These are phyloP conservation scores for Calameuta pallipes DNA, from an alignment of 2,888 invertebrate species.

Conservation along the genomic window DNA sequence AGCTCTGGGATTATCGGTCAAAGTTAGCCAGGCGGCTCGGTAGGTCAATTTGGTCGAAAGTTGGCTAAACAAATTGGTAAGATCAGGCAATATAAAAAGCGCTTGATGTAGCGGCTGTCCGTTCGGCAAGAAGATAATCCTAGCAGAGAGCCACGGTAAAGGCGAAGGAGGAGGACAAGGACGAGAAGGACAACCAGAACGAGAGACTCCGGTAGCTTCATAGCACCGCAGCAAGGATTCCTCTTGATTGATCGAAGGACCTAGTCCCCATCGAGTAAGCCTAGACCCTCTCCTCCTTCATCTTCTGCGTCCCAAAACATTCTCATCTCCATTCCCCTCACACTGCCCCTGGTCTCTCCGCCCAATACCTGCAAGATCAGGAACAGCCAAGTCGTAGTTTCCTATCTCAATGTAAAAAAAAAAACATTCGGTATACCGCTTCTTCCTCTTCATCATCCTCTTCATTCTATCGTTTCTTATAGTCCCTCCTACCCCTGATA, in stretches of 20 bases:
- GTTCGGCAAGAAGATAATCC: conserved; percentile 44
- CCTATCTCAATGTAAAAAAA: neutral
- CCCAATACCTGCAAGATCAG: neutral
- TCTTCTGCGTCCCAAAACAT: neutral
- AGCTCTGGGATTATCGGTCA: neutral
- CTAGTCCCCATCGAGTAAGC: conserved; percentile 30
- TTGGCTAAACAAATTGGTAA: conserved; percentile 47
- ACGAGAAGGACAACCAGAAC: conserved; percentile 23
- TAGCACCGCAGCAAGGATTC: conserved; percentile 33
- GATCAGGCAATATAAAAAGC: conserved; percentile 45
- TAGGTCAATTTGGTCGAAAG: conserved; percentile 40
- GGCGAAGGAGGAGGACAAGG: conserved; percentile 13
- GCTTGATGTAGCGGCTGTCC: conserved; percentile 20
- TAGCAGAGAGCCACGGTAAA: conserved; percentile 23
- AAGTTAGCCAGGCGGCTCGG: conserved; percentile 16
- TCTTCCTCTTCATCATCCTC: neutral
- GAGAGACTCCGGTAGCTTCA: neutral
- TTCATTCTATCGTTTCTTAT: neutral
- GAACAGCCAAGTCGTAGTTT: neutral
- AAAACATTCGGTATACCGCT: neutral
- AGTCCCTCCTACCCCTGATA: neutral
- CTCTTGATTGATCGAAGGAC: conserved; percentile 48
- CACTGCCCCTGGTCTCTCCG: neutral
- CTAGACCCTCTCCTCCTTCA: conserved; percentile 12
- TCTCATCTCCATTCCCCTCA: neutral